These are phyloP conservation scores for Bombus picipes DNA, from an alignment of 1,140 invertebrate genomes.

Conservation along the genomic window DNA sequence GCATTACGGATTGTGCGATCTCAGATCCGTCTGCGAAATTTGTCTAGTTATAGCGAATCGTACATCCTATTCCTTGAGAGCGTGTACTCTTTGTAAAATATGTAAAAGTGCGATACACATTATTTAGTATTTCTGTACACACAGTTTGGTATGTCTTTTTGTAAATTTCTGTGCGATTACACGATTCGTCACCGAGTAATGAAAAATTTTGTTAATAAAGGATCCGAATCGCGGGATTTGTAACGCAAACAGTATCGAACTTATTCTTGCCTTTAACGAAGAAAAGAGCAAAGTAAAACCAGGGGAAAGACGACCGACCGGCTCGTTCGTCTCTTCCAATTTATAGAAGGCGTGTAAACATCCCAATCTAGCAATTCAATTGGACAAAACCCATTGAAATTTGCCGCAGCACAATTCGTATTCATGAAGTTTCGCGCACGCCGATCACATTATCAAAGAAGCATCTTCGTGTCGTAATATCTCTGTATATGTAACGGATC, in stretches of 20 bases:
- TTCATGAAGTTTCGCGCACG: slow-evolving; percentile 8
- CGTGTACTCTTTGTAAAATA: slow-evolving; percentile 52
- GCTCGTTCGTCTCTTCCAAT: slow-evolving; percentile 5
- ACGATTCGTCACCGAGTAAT: slow-evolving; percentile 22
- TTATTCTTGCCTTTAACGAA: slow-evolving; percentile 24
- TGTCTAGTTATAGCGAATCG: slow-evolving; percentile 31
- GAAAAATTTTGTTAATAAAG: slow-evolving; percentile 25
- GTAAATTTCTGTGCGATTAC: slow-evolving; percentile 44
- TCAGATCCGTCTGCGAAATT: slow-evolving; percentile 33
- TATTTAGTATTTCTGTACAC: slow-evolving; percentile 48
- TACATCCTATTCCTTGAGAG: slow-evolving; percentile 34
- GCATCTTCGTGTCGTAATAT: slow-evolving; percentile 25
- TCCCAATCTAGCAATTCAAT: not conserved
- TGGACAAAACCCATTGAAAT: not conserved
- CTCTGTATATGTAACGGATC: slow-evolving; percentile 52
- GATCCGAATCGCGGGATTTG: slow-evolving; percentile 52
- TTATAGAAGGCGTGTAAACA: not conserved
- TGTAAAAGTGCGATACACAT: slow-evolving; percentile 48
- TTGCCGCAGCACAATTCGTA: not conserved
- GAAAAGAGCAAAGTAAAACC: not conserved
- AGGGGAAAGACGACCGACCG: not conserved
- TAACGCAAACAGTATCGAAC: slow-evolving; percentile 42
- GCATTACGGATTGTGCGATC: slow-evolving; percentile 46
- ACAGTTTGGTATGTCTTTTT: slow-evolving; percentile 40
- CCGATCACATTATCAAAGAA: not conserved